Evolutionary conservation across 2,113 vertebrate genomes (phyloP).

Genomic region (Cricetomys ansorgei): DNA sequence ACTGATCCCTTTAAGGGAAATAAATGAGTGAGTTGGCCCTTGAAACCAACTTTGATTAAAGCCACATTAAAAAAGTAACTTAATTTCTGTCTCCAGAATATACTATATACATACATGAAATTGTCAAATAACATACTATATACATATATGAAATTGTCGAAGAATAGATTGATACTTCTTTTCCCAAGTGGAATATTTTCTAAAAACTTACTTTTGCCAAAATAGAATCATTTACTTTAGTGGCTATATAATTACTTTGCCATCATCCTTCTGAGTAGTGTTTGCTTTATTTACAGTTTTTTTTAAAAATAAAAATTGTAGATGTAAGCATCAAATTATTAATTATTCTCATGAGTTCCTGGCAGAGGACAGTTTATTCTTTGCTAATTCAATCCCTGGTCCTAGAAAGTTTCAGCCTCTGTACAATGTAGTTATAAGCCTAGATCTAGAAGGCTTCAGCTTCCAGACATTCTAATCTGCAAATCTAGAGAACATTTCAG

Average conservation of each 20-base stretch:
- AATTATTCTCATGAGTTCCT: no score
- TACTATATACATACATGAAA: background rate
- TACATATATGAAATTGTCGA: background rate
- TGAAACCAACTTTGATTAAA: constrained; percentile 16
- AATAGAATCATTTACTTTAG: background rate
- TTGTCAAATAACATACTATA: background rate
- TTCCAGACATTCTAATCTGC: no score
- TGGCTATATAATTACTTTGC: background rate
- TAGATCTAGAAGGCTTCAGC: no score
- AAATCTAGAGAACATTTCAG: no score
- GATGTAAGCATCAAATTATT: no score
- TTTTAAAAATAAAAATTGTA: background rate
- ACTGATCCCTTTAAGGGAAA: background rate
- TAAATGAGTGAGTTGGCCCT: background rate
- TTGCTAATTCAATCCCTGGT: no score
- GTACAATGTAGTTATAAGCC: no score
- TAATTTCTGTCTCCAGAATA: background rate
- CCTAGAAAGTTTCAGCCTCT: no score
- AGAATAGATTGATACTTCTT: background rate
- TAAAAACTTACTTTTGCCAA: background rate
- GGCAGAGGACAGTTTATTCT: no score
- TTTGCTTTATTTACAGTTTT: background rate
- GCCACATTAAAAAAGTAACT: constrained; percentile 15
- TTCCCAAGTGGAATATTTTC: background rate
- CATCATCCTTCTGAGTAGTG: background rate